These are phyloP conservation scores for Channallabes apus DNA, from an alignment of 2,797 vertebrate species.

Conservation along the genomic window DNA sequence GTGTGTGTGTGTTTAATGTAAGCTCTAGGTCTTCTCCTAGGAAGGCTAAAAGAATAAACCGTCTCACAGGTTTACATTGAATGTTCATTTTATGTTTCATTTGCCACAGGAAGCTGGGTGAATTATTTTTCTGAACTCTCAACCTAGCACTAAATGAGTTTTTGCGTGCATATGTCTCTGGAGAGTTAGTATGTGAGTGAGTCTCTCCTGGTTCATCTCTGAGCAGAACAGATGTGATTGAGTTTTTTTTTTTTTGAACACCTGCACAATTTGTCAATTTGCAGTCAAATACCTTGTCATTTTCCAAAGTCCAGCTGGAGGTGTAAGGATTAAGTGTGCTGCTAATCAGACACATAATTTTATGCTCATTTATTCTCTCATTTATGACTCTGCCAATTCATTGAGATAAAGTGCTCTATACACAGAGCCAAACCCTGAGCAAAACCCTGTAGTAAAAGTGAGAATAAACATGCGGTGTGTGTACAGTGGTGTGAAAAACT, in stretches of 20 bases:
- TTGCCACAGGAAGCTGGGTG: slow-evolving; percentile 13
- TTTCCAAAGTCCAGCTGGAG: slow-evolving; percentile 33
- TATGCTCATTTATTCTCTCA: neutral
- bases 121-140: slow-evolving; percentile 3
- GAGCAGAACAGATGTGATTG: slow-evolving; percentile 46
- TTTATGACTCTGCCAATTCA: slow-evolving; percentile 5
- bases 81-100: slow-evolving; percentile 23
- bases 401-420: slow-evolving; percentile 4
- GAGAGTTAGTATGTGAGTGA: neutral
- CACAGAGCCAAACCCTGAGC: neutral
- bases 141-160: neutral
- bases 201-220: slow-evolving; percentile 30
- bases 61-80: slow-evolving; percentile 35
- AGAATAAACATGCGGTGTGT: neutral
- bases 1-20: neutral
- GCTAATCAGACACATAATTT: slow-evolving; percentile 20
- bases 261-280: slow-evolving; percentile 33
- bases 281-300: slow-evolving; percentile 30
- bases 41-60: slow-evolving; percentile 24
- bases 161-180: neutral
- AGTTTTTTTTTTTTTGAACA: slow-evolving; percentile 50
- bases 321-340: slow-evolving; percentile 17
- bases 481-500: too few relatives aligned
- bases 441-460: neutral
- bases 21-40: slow-evolving; percentile 14